Percentiles rank a stretch among this genome's conserved stretches.
phyloP scores from a whole-genome alignment of 2,113 vertebrate species.

The Sciurus niger region DNA sequence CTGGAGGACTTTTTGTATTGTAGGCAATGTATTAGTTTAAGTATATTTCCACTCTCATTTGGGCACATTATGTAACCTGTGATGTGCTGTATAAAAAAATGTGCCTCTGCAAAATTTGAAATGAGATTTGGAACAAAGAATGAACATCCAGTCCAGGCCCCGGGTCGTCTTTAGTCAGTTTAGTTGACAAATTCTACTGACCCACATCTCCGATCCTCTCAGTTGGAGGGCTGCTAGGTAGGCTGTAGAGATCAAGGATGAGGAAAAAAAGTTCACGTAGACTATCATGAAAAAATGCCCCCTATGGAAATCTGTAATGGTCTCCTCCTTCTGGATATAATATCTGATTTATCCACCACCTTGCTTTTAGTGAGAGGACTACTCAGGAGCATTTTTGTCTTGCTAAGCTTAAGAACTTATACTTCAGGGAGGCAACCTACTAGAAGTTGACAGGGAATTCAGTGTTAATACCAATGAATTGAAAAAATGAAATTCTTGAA shows the following conservation, averaged over 20 bases:
- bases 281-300: not conserved
- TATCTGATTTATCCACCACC: not conserved
- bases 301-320: not conserved
- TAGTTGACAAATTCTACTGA: not conserved
- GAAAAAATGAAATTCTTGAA: not conserved
- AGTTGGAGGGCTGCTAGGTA: not conserved
- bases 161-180: not conserved
- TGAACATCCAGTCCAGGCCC: not conserved
- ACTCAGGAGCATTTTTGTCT: not conserved
- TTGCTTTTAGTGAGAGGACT: not conserved
- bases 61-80: not conserved
- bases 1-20: not conserved
- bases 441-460: not conserved
- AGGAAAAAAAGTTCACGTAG: not conserved
- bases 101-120: not conserved
- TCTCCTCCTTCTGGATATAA: not conserved
- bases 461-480: not conserved
- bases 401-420: not conserved
- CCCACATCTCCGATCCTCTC: not conserved
- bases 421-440: not conserved
- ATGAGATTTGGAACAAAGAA: not conserved
- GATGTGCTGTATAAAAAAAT: not conserved
- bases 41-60: conserved; percentile 8
- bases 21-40: not conserved
- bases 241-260: rapidly evolving